Conservation (phyloP, 2,113 vertebrate species). For the Polyodon spathula region DNA sequence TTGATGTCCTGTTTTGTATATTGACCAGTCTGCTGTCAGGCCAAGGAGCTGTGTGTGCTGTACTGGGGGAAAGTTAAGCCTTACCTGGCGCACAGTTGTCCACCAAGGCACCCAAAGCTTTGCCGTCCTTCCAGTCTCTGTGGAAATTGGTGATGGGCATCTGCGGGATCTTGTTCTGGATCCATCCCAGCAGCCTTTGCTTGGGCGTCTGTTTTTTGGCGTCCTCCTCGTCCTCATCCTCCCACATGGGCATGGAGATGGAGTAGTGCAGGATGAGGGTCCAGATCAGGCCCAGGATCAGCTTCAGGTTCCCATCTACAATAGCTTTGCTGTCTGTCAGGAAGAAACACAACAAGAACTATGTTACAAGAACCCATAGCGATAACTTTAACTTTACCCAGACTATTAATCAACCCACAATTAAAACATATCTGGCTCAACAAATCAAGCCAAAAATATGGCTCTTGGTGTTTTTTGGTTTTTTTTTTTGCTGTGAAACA, state of each 20-base stretch:
- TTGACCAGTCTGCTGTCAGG: not conserved
- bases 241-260: conserved; percentile 97
- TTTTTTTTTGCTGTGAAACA: too few species aligned
- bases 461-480: too few species aligned
- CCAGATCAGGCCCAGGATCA: conserved; percentile 90
- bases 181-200: conserved; percentile 89
- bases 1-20: too few species aligned
- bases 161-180: conserved; percentile 89
- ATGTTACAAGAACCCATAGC: not conserved
- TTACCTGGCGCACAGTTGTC: conserved; percentile 85
- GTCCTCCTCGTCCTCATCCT: conserved; percentile 84
- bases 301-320: conserved; percentile 88
- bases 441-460: too few species aligned
- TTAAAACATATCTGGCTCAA: too few species aligned
- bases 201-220: conserved; percentile 83
- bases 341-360: not conserved
- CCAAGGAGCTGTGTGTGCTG: not conserved
- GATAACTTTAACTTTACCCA: too few species aligned
- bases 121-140: conserved; percentile 83
- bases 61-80: conserved; percentile 9
- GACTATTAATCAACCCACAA: too few species aligned
- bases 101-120: conserved; percentile 82
- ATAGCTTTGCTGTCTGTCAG: conserved; percentile 85
- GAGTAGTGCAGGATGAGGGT: conserved; percentile 92
- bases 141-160: conserved; percentile 90